Base-by-base conservation (phyloP, 2,797 vertebrate species). In the Eulemur albifrons region DNA sequence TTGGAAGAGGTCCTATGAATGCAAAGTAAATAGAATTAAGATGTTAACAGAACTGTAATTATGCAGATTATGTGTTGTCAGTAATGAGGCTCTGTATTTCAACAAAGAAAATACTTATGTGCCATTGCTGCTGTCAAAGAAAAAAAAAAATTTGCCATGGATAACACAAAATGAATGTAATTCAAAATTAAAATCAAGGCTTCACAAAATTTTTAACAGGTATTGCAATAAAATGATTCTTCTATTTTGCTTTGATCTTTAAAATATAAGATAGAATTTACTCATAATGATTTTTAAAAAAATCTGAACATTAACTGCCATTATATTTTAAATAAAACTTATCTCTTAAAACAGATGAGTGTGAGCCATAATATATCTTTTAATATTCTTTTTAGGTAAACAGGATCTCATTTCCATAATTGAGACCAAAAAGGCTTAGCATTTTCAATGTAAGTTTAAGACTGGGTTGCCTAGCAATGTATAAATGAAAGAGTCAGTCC, bases 401-500 rank as follows among this genome's bases (percentile, higher is more conserved):
- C 54, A 85, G 35, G 21, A 70, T 32, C 30, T 93, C 30, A 88
- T 96, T 95, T 97, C 45, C 70, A 92, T 88, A 92, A 65, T 3
- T 82, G 67, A 81, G 76, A 94, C 69, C 67, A 90, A 93, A 91
- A 63, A 90, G 43, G 63, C 43, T 86, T 94, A 90, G 59, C 38
- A 90, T 95, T 96, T 95, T 97, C 67, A 90, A 21, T 84, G n/a
- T 65, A 73, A 65, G 21, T 84, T 61, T 94, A 95, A 88, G 79
- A 80, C 25, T 15, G 50, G 50, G 77, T 95, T 94, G 86, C 94
- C 87, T 94, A 95, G 88, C 73, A 95, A 95, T 95, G 93, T 94
- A 95, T 50, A 94, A 97, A 92, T 94, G 17, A 92, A 65, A 54
- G 30, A 40, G 30, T 67, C 23, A 52, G 57, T 86, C 30, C 9